Conservation (phyloP, 1,140 invertebrate species). For the Nixonia krombeini region DNA sequence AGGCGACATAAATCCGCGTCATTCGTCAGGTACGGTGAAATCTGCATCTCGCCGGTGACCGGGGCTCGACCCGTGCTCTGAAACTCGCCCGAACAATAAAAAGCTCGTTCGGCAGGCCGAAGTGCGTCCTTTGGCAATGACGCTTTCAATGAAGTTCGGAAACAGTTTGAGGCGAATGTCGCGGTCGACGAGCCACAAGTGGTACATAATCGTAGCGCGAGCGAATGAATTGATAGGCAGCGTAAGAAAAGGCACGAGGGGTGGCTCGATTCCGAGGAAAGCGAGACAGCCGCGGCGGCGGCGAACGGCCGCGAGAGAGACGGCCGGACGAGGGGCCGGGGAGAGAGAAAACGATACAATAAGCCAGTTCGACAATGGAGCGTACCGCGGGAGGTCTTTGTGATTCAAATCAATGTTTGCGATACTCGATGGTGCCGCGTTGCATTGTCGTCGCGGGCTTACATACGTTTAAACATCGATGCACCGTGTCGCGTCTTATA, state of each 20-base stretch:
- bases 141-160: slow-evolving; percentile 41
- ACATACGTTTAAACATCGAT: slow-evolving; percentile 28
- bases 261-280: slow-evolving; percentile 33
- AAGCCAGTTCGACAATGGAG: slow-evolving; percentile 59
- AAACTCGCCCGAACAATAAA: too few species aligned
- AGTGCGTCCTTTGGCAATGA: slow-evolving; percentile 17
- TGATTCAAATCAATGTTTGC: slow-evolving; percentile 69
- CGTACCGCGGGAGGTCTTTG: slow-evolving; percentile 66
- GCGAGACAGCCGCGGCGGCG: slow-evolving; percentile 19
- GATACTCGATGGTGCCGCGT: slow-evolving; percentile 61
- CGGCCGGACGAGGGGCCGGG: too few species aligned
- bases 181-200: slow-evolving; percentile 58
- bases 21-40: too few species aligned
- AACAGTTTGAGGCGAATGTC: slow-evolving; percentile 44
- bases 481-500: slow-evolving; percentile 14
- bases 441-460: slow-evolving; percentile 53
- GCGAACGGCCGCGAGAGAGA: neutral
- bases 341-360: slow-evolving; percentile 53
- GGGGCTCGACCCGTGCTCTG: too few species aligned
- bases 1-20: too few species aligned
- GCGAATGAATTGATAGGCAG: slow-evolving; percentile 64
- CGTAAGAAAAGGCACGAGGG: slow-evolving; percentile 36
- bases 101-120: slow-evolving; percentile 32
- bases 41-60: too few species aligned
- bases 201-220: slow-evolving; percentile 60